Percentiles rank a stretch among this genome's conserved stretches.
Evolutionary conservation across 2,797 vertebrate genomes (phyloP).

Genomic region (Pelodytes ibericus): DNA sequence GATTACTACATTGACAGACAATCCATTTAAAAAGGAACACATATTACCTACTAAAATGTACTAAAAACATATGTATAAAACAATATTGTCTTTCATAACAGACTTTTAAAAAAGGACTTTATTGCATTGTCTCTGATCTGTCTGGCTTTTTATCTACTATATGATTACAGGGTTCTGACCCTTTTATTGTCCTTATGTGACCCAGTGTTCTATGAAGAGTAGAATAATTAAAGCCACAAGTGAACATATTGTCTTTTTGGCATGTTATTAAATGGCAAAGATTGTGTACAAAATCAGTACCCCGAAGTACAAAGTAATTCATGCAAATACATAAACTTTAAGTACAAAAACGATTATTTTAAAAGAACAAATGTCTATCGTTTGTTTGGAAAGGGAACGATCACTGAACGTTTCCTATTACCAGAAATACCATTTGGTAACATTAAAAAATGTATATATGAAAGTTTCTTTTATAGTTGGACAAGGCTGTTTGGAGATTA

Average conservation of each 20-base stretch:
- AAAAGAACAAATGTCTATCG: too few relatives aligned
- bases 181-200: constrained; percentile 17
- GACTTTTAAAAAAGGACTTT: too few relatives aligned
- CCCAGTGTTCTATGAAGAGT: neutral
- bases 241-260: constrained; percentile 10
- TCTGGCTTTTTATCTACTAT: too few relatives aligned
- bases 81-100: too few relatives aligned
- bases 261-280: neutral
- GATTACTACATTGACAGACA: too few relatives aligned
- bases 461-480: neutral
- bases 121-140: neutral
- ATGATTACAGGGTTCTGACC: neutral
- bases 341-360: too few relatives aligned
- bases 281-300: constrained; percentile 8
- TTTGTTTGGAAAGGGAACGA: too few relatives aligned
- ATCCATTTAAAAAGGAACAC: too few relatives aligned
- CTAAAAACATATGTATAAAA: too few relatives aligned
- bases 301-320: too few relatives aligned
- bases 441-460: neutral
- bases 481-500: too few relatives aligned
- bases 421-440: neutral
- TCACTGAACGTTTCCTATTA: neutral
- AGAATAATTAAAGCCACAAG: constrained; percentile 13
- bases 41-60: too few relatives aligned
- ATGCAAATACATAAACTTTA: neutral